Evolutionary conservation across 2,797 vertebrate species (phyloP).

Genomic region (Eulemur coronatus): DNA sequence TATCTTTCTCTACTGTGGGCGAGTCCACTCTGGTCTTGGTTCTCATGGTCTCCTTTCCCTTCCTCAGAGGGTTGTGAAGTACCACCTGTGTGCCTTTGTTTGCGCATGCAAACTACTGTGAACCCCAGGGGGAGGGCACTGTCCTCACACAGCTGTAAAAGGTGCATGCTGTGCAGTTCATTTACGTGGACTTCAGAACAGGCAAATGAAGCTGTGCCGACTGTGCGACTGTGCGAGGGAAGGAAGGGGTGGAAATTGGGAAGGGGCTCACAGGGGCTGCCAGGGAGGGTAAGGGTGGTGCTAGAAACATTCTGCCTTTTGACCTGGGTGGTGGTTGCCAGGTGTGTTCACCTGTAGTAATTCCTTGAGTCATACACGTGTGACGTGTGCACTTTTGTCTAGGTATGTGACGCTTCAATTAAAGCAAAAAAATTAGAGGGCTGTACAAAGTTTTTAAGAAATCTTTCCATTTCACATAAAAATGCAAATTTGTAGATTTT

Average conservation of each 20-base stretch:
- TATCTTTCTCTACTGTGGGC: constrained; percentile 14
- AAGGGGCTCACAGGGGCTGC: neutral
- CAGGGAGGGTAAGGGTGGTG: no score
- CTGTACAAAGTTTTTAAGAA: neutral
- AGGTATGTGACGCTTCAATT: neutral
- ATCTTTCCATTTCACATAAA: neutral
- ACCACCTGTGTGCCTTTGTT: neutral
- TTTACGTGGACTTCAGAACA: neutral
- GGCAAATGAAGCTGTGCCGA: neutral
- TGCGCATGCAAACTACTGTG: neutral
- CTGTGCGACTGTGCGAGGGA: neutral
- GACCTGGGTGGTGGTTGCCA: neutral
- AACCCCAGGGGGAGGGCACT: accelerated
- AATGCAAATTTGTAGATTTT: neutral
- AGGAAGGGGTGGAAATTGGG: neutral
- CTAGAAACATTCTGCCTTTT: neutral
- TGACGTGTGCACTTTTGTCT: neutral
- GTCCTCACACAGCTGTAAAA: neutral
- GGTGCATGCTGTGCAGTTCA: neutral
- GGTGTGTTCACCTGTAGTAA: neutral
- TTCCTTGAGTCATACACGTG: neutral
- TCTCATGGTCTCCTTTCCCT: neutral
- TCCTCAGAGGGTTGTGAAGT: neutral
- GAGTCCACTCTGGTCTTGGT: neutral
- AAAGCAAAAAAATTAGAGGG: neutral